These are phyloP conservation scores for Euura saliciscinereae DNA, from an alignment of 1,140 invertebrate species.

Conservation along the genomic window DNA sequence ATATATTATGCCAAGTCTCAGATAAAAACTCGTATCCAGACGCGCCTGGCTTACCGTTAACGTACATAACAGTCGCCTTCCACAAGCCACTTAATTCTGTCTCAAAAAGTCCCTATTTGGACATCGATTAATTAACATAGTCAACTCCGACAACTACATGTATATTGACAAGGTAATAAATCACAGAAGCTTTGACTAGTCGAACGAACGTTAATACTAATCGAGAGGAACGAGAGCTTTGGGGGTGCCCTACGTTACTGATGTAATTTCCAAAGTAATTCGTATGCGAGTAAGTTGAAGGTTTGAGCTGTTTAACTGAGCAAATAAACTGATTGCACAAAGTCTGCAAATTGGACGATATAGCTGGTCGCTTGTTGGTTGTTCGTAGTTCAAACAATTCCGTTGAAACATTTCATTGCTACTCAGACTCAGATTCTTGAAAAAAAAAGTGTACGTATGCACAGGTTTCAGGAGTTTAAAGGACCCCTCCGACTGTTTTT, in stretches of 20 bases:
- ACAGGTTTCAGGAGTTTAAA: no score
- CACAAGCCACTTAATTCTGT: no score
- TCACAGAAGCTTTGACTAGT: no score
- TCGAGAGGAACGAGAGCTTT: no score
- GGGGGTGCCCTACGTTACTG: background rate
- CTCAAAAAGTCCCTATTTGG: no score
- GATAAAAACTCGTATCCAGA: background rate
- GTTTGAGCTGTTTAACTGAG: background rate
- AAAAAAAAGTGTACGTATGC: no score
- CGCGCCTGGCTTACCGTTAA: background rate
- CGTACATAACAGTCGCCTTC: no score
- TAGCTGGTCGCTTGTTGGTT: background rate
- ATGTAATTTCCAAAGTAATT: background rate
- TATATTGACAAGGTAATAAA: no score
- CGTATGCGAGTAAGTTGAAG: background rate
- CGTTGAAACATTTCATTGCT: background rate
- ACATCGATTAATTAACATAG: no score
- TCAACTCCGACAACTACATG: no score
- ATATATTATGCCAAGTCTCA: constrained; percentile 3
- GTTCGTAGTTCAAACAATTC: background rate
- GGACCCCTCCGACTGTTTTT: no score
- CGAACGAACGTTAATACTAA: no score
- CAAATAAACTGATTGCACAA: constrained; percentile 7
- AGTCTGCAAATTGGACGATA: constrained; percentile 1
- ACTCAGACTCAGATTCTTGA: background rate